Evolutionary conservation across 2,888 invertebrate genomes (phyloP).

Genomic region (Rhopalosiphum nymphaeae): DNA sequence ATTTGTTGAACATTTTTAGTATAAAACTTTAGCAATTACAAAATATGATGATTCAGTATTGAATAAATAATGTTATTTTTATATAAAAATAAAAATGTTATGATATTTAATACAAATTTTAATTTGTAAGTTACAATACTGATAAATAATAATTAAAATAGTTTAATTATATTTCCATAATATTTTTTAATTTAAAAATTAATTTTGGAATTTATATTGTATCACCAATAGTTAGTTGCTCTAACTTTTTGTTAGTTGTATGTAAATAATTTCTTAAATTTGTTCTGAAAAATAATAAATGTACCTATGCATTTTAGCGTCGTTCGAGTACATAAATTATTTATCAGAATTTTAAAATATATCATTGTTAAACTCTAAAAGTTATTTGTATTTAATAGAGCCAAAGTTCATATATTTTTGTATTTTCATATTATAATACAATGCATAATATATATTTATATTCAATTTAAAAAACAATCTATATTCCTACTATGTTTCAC

Average conservation of each 20-base stretch:
- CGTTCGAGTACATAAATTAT: background rate
- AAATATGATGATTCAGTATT: background rate
- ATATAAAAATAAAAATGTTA: background rate
- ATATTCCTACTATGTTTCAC: background rate
- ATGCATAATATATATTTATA: background rate
- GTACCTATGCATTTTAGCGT: background rate
- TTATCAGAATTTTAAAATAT: background rate
- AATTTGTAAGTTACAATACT: background rate
- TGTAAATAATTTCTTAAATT: background rate
- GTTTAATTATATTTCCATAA: background rate
- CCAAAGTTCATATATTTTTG: background rate
- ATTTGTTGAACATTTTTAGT: background rate
- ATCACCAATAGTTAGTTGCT: background rate
- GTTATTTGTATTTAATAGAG: background rate
- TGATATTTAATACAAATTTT: background rate
- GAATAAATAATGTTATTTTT: background rate
- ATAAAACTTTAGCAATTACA: background rate
- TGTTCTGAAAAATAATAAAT: background rate
- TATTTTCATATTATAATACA: background rate
- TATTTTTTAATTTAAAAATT: background rate
- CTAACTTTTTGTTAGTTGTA: too few species aligned
- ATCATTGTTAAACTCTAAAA: background rate
- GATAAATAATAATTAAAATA: background rate
- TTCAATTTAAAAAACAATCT: constrained; percentile 32
- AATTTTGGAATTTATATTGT: background rate